Conservation (phyloP, 2,888 invertebrate species). For the Gymnocheta viridis region DNA sequence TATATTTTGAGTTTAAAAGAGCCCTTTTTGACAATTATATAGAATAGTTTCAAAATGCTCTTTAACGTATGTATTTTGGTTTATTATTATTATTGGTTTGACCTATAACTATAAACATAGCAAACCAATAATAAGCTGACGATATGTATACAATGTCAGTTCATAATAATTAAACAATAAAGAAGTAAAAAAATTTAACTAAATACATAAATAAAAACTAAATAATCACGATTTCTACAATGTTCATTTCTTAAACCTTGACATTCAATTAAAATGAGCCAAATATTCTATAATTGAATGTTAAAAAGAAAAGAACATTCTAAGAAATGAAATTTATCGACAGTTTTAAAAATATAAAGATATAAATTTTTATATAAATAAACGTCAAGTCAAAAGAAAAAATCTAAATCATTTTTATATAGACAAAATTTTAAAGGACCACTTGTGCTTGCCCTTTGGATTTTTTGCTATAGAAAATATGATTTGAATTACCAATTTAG, state of each 20-base stretch:
- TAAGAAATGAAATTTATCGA: slow-evolving; percentile 32
- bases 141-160: neutral
- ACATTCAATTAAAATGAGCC: slow-evolving; percentile 62
- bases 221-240: slow-evolving; percentile 50
- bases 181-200: neutral
- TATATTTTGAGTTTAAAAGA: too few species aligned
- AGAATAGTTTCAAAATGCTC: too few species aligned
- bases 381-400: slow-evolving; percentile 6
- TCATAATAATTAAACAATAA: neutral
- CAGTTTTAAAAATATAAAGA: slow-evolving; percentile 2
- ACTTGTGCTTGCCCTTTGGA: neutral
- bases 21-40: too few species aligned
- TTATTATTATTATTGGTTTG: too few species aligned
- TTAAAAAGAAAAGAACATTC: slow-evolving; percentile 39
- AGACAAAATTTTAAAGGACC: slow-evolving; percentile 10
- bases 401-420: slow-evolving; percentile 20
- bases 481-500: slow-evolving; percentile 13
- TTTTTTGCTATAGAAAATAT: slow-evolving; percentile 16
- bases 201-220: neutral
- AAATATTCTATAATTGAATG: slow-evolving; percentile 57
- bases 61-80: too few species aligned
- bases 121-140: too few species aligned
- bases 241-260: slow-evolving; percentile 20
- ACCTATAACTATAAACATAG: too few species aligned
- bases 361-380: slow-evolving; percentile 32